A percentile compares a stretch with the other conserved stretches of the same genome.
These are phyloP conservation scores for Ochotona curzoniae DNA, from an alignment of 2,113 vertebrate genomes.

Conservation along the genomic window DNA sequence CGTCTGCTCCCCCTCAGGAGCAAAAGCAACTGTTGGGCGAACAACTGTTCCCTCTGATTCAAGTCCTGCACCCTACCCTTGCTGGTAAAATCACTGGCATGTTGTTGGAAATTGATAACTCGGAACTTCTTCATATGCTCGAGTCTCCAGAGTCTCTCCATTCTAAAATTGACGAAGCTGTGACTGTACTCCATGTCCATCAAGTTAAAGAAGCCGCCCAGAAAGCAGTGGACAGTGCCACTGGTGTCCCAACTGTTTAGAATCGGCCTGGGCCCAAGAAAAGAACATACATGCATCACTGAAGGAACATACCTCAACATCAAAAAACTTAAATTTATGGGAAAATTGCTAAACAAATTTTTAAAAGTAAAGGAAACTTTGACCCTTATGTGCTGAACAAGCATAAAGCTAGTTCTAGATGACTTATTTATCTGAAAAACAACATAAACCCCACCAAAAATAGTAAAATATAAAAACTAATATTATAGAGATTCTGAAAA, in stretches of 20 bases:
- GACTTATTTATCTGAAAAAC: neutral
- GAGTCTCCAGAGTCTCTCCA: too few species aligned
- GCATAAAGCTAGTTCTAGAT: neutral
- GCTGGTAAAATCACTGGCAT: constrained; percentile 99
- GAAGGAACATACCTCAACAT: neutral
- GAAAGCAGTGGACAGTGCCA: too few species aligned
- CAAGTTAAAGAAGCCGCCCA: too few species aligned
- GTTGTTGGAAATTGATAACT: constrained; percentile 96
- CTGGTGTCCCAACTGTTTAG: neutral
- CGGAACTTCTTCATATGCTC: too few species aligned
- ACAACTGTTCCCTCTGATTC: constrained; percentile 87
- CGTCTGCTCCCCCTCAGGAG: constrained; percentile 97
- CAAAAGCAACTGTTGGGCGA: constrained; percentile 98
- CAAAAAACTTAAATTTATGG: neutral
- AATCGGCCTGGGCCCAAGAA: neutral
- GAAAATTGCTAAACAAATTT: neutral
- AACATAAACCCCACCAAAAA: too few species aligned
- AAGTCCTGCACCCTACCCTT: constrained; percentile 97
- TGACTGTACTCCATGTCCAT: too few species aligned
- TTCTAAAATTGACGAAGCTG: constrained; percentile 63
- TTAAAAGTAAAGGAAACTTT: neutral
- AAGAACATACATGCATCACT: neutral
- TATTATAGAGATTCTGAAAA: neutral
- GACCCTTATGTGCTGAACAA: neutral
- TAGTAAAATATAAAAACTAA: neutral